Conservation (phyloP, 1,140 invertebrate genomes). For the Globodera rostochiensis region DNA sequence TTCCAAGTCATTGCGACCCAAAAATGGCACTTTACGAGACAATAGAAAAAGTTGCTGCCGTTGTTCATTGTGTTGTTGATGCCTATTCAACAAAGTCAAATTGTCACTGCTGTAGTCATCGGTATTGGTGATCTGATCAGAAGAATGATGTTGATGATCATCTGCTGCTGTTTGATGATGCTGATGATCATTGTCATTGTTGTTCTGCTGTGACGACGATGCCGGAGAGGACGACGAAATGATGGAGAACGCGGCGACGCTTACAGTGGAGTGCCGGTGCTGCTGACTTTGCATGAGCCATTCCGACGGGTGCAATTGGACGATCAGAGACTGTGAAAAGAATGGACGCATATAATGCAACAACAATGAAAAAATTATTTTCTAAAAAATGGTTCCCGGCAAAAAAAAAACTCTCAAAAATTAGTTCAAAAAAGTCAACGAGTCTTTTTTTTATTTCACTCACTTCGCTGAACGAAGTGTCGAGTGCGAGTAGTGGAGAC, state of each 20-base stretch:
- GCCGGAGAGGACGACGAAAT: background rate
- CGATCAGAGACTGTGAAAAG: background rate
- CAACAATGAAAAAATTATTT: too few species aligned
- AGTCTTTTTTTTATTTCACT: too few species aligned
- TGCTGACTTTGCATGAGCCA: background rate
- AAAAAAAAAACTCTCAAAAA: too few species aligned
- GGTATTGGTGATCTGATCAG: too few species aligned
- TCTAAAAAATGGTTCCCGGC: too few species aligned
- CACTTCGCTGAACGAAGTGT: conserved; percentile 39
- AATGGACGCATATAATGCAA: too few species aligned
- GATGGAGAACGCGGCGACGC: background rate
- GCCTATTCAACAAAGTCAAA: too few species aligned
- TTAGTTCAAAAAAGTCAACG: too few species aligned
- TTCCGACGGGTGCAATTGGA: background rate
- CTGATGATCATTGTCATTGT: background rate
- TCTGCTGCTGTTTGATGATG: too few species aligned
- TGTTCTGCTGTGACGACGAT: background rate
- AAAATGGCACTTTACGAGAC: background rate
- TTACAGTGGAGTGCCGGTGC: background rate
- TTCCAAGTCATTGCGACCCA: background rate
- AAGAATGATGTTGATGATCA: too few species aligned
- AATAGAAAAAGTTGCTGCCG: background rate
- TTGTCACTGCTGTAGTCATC: background rate
- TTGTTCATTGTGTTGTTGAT: background rate
- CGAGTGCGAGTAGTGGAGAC: conserved; percentile 52